Conservation (phyloP, 2,888 invertebrate genomes). For the Aphelenchoides bicaudatus region DNA sequence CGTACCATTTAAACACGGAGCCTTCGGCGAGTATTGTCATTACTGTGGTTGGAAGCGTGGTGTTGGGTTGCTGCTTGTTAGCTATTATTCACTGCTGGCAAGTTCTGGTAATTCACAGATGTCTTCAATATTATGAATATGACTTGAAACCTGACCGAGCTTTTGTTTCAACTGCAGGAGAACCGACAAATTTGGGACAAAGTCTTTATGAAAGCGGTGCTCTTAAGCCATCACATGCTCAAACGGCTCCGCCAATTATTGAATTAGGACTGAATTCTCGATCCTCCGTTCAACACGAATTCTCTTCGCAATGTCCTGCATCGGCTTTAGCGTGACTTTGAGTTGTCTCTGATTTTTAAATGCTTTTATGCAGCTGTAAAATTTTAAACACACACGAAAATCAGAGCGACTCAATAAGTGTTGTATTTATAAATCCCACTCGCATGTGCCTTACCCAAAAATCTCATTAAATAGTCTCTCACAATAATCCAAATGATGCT, state of each 20-base stretch:
- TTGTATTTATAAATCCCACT: no score
- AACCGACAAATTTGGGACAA: slow-evolving; percentile 2
- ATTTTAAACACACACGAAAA: no score
- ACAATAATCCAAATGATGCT: no score
- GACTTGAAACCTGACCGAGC: slow-evolving; percentile 16
- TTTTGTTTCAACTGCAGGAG: neutral
- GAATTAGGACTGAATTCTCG: neutral
- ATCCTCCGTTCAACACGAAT: no score
- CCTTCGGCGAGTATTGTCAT: slow-evolving; percentile 29
- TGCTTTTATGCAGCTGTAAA: no score
- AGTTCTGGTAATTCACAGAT: slow-evolving; percentile 46
- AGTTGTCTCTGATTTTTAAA: no score
- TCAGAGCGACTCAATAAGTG: no score
- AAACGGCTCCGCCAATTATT: slow-evolving; percentile 10
- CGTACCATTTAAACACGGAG: slow-evolving; percentile 21
- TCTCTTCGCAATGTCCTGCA: no score
- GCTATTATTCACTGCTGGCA: slow-evolving; percentile 53
- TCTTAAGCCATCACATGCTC: neutral
- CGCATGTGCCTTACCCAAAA: no score
- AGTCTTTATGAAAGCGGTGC: neutral
- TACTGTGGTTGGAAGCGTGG: slow-evolving; percentile 41
- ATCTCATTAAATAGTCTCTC: no score
- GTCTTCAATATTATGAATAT: slow-evolving; percentile 32
- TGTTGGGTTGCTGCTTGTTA: slow-evolving; percentile 44
- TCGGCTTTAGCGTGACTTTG: no score